Percentiles rank a stretch among this genome's conserved stretches.
Evolutionary conservation across 1,140 invertebrate genomes (phyloP).

Genomic region (Metopolophium dirhodum): DNA sequence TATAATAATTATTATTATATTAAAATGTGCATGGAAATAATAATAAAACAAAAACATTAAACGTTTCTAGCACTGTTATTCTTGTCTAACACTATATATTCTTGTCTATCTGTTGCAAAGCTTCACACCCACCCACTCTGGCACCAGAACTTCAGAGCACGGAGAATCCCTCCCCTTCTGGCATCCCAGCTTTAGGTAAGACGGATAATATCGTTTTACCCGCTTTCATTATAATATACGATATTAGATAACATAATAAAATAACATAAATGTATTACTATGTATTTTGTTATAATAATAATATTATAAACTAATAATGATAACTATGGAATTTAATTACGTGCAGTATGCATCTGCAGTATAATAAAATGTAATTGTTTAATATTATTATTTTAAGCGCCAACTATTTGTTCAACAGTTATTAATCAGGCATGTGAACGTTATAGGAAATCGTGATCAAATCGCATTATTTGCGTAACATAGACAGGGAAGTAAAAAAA

Average conservation of each 20-base stretch:
- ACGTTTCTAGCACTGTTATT: slow-evolving; percentile 49
- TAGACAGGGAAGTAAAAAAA: neutral
- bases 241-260: slow-evolving; percentile 23
- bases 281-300: neutral
- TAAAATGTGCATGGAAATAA: slow-evolving; percentile 25
- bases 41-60: slow-evolving; percentile 6
- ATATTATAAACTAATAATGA: neutral
- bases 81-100: slow-evolving; percentile 54
- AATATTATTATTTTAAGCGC: neutral
- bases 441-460: neutral
- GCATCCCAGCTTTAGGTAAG: slow-evolving; percentile 57
- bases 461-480: neutral
- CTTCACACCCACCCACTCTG: slow-evolving; percentile 57
- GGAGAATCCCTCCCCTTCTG: slow-evolving; percentile 55
- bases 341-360: too few relatives aligned
- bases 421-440: neutral
- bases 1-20: neutral
- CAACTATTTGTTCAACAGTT: neutral
- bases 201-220: slow-evolving; percentile 55
- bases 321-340: neutral
- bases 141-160: slow-evolving; percentile 56
- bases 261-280: neutral
- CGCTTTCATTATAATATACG: slow-evolving; percentile 10
- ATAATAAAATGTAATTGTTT: too few relatives aligned
- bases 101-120: slow-evolving; percentile 57